A percentile compares a stretch with the other conserved stretches of the same genome.
Conservation (phyloP, 2,113 vertebrate genomes). For the Deroptyus accipitrinus region DNA sequence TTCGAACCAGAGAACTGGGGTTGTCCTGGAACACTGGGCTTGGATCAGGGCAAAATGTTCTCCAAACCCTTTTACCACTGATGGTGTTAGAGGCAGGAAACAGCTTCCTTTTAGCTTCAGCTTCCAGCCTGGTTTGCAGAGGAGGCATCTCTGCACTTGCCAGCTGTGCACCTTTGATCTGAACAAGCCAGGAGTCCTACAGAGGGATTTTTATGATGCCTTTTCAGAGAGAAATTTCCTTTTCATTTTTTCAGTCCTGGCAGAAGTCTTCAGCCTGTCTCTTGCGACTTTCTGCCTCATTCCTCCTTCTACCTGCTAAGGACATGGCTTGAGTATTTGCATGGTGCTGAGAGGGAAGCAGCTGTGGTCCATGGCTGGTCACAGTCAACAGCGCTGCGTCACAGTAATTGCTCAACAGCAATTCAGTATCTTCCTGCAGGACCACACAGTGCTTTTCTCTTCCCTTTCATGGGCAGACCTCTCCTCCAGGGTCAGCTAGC, state of each 20-base stretch:
- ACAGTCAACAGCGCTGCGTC: fast-evolving
- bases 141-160: neutral
- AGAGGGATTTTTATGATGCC: neutral
- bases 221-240: conserved; percentile 18
- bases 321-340: neutral
- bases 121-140: neutral
- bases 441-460: neutral
- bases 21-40: neutral
- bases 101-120: neutral
- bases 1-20: neutral
- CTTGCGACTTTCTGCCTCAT: conserved; percentile 20
- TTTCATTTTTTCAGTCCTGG: conserved; percentile 19
- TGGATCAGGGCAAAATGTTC: neutral
- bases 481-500: neutral
- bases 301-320: conserved; percentile 39
- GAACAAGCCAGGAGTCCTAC: neutral
- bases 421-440: neutral
- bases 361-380: neutral
- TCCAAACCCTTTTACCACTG: neutral
- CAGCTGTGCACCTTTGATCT: conserved; percentile 1
- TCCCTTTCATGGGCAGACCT: neutral
- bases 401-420: neutral
- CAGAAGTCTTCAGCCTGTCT: conserved; percentile 18
- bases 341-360: neutral
- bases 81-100: neutral